Evolutionary conservation across 2,888 invertebrate genomes (phyloP), one percentile per base, ranked within the genome.

Genomic region (Taphrorychus bicolor): DNA sequence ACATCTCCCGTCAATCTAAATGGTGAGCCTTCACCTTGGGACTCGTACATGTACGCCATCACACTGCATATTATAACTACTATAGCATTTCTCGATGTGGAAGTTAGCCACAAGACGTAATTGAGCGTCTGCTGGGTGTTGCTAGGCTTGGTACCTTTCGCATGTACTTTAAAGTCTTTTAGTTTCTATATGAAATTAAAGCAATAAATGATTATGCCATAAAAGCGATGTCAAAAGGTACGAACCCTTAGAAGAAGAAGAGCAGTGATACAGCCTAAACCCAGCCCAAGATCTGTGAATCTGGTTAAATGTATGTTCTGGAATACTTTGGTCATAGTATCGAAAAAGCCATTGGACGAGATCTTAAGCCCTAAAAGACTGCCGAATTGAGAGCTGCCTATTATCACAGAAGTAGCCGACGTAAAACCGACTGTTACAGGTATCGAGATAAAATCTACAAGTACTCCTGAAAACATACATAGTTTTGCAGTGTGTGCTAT

Each of bases 361-460:
- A 93, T 91, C 73, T 87, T 87, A 17, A 94, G 78, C 0, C 94
- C 94, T 23, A 94, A 81, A 17, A 91, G 81, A 49, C 88, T 87
- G 78, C 94, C 94, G 1, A 95, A 81, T 80, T 95, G 95, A 0
- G 94, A 94, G 14, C 91, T 89, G 2, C 92, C 93, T 66, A 95
- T 95, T 70, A 95, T 95, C 42, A 96, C 90, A 32, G 95, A 95
- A 0, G 95, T 95, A 0, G 95, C 95, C 4, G 95, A 94, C 0
- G 95, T 95, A 79, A 95, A 96, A 0, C 93, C 94, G 11, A 93
- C 92, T 0, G 93, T 94, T 5, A 94, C 94, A 0, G 95, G 95
- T 71, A 94, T 88, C 0, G 95, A 95, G 78, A 95, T 95, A 77
- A 95, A 94, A 80, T 95, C 94, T 72, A 95, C 91, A 57, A 95